Evolutionary conservation across 2,888 invertebrate species (phyloP).

Genomic region (Augiades crinisus): DNA sequence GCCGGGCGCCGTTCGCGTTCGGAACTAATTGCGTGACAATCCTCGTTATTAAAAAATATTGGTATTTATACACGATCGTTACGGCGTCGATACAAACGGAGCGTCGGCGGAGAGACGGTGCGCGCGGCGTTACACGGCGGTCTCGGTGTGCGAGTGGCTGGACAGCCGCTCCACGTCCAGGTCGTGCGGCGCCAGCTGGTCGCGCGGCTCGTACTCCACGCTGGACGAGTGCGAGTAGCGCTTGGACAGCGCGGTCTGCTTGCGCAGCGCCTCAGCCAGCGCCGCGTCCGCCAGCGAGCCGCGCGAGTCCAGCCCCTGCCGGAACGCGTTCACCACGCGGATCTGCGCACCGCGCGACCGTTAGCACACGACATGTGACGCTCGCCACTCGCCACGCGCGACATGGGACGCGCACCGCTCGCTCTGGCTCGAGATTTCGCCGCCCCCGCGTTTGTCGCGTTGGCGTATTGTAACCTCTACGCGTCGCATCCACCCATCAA

Average conservation of each 20-base stretch:
- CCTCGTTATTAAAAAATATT: constrained; percentile 56
- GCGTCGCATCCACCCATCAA: too few species aligned
- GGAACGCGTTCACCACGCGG: constrained; percentile 99
- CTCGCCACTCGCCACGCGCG: constrained; percentile 17
- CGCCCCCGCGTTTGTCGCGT: neutral
- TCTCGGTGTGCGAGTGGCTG: constrained; percentile 96
- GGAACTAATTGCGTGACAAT: constrained; percentile 55
- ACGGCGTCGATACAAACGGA: constrained; percentile 44
- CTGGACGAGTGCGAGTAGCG: constrained; percentile 94
- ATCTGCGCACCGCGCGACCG: constrained; percentile 87
- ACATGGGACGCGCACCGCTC: constrained; percentile 20
- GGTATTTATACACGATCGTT: constrained; percentile 65
- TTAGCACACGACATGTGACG: constrained; percentile 26
- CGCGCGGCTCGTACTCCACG: constrained; percentile 88
- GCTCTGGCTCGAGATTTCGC: constrained; percentile 33
- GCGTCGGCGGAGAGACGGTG: constrained; percentile 49
- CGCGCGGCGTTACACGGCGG: constrained; percentile 87
- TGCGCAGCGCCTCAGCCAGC: constrained; percentile 95
- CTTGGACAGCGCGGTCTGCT: constrained; percentile 95
- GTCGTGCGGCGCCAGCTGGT: constrained; percentile 94
- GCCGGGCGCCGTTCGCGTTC: constrained; percentile 36
- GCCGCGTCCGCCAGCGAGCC: constrained; percentile 96
- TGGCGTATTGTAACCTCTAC: too few species aligned
- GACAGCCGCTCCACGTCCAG: constrained; percentile 96
- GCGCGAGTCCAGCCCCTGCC: constrained; percentile 98